A percentile compares a stretch with the other conserved stretches of the same genome.
These are phyloP conservation scores for Barbus barbus DNA, from an alignment of 2,113 vertebrate genomes.

Conservation along the genomic window DNA sequence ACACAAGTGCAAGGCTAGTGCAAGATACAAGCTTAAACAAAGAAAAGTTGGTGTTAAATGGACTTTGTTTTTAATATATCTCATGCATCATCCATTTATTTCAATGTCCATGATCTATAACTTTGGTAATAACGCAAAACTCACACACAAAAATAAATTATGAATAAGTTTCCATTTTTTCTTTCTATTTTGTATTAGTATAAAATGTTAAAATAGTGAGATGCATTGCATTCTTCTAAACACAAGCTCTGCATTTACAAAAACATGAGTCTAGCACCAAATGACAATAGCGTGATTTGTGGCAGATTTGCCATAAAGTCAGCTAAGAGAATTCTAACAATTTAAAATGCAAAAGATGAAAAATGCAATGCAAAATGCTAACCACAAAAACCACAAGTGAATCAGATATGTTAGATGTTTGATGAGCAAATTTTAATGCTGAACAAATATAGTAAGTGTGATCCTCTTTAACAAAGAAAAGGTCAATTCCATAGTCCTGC, in stretches of 20 bases:
- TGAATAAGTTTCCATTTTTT: background rate
- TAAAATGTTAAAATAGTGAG: constrained; percentile 9
- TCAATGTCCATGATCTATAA: background rate
- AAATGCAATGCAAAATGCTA: background rate
- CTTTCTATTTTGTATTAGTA: background rate
- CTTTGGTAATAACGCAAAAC: background rate
- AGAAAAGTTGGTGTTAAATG: background rate
- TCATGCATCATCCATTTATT: constrained; percentile 10
- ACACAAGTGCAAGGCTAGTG: constrained; percentile 5
- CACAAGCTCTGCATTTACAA: background rate
- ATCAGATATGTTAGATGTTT: background rate
- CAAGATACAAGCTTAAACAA: background rate
- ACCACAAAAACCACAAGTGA: background rate
- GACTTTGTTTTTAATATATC: background rate
- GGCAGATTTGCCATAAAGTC: background rate
- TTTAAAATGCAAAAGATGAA: too few species aligned
- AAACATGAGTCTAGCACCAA: background rate
- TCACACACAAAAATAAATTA: background rate
- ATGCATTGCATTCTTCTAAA: background rate
- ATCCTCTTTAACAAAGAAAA: background rate
- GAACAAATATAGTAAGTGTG: background rate
- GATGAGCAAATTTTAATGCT: background rate
- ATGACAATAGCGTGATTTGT: background rate
- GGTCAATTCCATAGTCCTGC: background rate
- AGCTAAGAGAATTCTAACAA: background rate